These are phyloP conservation scores for Acropternis orthonyx DNA, from an alignment of 2,797 vertebrate genomes.

Conservation along the genomic window DNA sequence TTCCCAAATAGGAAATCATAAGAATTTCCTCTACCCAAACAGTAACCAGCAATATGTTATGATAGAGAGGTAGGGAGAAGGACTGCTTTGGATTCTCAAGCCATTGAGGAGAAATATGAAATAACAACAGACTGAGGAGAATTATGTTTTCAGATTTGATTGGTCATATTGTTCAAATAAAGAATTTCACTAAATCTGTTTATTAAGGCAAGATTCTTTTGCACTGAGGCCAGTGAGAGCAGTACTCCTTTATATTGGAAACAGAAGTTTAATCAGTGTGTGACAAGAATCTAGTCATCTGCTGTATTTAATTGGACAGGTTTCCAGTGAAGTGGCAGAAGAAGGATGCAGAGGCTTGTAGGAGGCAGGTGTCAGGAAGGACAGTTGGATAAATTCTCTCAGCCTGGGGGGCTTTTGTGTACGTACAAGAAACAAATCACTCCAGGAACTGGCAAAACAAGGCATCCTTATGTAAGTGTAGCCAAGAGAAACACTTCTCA, in stretches of 20 bases:
- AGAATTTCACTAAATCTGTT: not conserved
- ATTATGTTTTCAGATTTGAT: not conserved
- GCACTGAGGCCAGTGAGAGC: not conserved
- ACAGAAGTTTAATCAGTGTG: not conserved
- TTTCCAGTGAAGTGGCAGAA: not conserved
- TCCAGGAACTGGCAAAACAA: not conserved
- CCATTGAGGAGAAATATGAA: not conserved
- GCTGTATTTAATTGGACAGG: not conserved
- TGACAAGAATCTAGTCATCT: not conserved
- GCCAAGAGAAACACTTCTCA: not conserved
- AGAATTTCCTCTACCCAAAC: not conserved
- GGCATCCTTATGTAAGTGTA: not conserved
- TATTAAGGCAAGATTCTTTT: not conserved
- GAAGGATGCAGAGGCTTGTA: not conserved
- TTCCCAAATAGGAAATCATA: not conserved
- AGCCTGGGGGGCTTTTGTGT: not conserved
- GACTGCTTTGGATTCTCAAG: not conserved
- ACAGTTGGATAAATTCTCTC: not conserved
- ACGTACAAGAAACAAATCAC: not conserved
- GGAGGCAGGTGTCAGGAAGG: not conserved
- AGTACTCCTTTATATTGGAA: not conserved
- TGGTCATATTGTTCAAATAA: not conserved
- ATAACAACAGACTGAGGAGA: not conserved
- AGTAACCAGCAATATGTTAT: not conserved
- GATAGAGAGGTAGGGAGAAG: not conserved